phyloP scores from a whole-genome alignment of 2,797 vertebrate genomes.

The Centropyge bicolor region DNA sequence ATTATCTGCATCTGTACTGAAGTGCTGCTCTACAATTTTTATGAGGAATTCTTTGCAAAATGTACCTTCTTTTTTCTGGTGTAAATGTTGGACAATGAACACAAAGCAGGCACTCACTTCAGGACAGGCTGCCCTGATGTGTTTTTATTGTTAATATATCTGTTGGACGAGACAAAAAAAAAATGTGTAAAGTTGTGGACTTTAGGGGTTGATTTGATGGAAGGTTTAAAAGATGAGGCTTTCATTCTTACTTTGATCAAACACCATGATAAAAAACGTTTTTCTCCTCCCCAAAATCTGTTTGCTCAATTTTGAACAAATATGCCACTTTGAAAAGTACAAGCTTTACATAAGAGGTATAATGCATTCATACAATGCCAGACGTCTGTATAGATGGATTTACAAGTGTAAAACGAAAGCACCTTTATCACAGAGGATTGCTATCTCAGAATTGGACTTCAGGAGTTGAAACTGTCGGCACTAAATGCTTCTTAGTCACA shows the following conservation, averaged over 20 bases:
- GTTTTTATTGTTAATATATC: slow-evolving; percentile 3
- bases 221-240: slow-evolving; percentile 23
- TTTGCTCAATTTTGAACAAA: slow-evolving; percentile 23
- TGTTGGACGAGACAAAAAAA: background rate
- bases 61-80: slow-evolving; percentile 11
- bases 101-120: background rate
- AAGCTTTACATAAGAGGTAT: slow-evolving; percentile 11
- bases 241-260: slow-evolving; percentile 16
- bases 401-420: slow-evolving; percentile 68
- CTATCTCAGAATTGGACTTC: slow-evolving; percentile 46
- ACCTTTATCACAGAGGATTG: slow-evolving; percentile 52
- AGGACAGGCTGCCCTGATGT: background rate
- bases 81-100: background rate
- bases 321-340: slow-evolving; percentile 24
- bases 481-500: slow-evolving; percentile 56
- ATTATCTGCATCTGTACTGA: slow-evolving; percentile 54
- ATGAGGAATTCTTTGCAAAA: background rate
- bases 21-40: slow-evolving; percentile 1
- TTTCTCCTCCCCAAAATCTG: slow-evolving; percentile 17
- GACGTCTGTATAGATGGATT: slow-evolving; percentile 74
- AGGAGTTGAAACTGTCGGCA: slow-evolving; percentile 42
- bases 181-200: background rate
- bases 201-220: slow-evolving; percentile 16
- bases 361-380: slow-evolving; percentile 62
- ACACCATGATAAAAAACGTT: background rate